Percentiles rank a stretch among this genome's conserved stretches.
Conservation (phyloP, 2,797 vertebrate genomes). For the Spinus olivaceus region DNA sequence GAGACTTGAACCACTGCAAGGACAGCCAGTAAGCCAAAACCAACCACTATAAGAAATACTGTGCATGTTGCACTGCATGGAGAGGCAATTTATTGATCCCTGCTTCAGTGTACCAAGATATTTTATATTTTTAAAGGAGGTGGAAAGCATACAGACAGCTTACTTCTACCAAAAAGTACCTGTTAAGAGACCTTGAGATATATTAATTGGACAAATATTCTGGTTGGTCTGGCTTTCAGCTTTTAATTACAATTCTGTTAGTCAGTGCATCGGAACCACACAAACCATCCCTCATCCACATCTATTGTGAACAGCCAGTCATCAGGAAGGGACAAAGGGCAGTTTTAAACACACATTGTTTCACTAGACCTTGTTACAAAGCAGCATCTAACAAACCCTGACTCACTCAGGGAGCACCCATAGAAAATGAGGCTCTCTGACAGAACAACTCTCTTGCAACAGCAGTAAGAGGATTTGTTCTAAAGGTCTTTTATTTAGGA, state of each 20-base stretch:
- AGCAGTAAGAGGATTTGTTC: conserved; percentile 5
- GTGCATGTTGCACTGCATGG: rapidly evolving
- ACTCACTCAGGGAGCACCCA: background rate
- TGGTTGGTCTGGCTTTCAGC: background rate
- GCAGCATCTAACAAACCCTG: background rate
- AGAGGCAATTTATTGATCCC: background rate
- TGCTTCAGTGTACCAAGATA: background rate
- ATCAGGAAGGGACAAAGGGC: background rate
- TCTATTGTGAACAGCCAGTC: background rate
- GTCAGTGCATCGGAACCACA: background rate
- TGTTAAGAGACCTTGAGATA: background rate
- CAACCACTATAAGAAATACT: background rate
- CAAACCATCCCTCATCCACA: background rate
- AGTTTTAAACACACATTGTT: background rate
- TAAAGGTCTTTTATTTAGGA: conserved; percentile 45
- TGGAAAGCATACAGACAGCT: background rate
- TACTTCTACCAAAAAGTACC: background rate
- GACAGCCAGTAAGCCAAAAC: background rate
- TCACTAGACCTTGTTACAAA: background rate
- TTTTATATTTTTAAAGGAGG: background rate
- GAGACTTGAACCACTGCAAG: background rate
- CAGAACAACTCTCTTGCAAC: background rate
- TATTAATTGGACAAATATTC: background rate
- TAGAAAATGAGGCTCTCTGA: background rate
- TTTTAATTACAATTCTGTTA: background rate